Conservation (phyloP, 1,140 invertebrate genomes). For the Trinorchestia longiramus region DNA sequence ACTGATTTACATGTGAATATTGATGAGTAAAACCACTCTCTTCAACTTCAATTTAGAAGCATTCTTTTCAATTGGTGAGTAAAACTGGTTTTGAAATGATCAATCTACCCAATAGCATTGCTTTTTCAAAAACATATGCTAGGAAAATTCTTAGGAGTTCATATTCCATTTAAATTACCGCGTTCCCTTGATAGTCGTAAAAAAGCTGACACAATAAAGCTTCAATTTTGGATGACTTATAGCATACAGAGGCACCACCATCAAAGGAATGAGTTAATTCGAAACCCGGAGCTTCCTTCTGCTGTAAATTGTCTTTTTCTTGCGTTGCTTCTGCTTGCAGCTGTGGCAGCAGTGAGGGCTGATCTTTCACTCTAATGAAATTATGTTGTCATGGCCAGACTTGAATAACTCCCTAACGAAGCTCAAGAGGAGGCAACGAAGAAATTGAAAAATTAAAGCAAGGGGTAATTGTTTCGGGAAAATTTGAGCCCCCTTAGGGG, state of each 20-base stretch:
- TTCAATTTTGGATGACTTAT: neutral
- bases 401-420: conserved; percentile 31
- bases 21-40: no score
- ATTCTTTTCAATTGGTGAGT: no score
- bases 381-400: conserved; percentile 40
- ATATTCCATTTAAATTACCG: neutral
- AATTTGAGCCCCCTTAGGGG: neutral
- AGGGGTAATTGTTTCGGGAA: conserved; percentile 17
- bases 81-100: neutral
- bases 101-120: neutral
- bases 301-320: neutral
- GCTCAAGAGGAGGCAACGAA: neutral
- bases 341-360: neutral
- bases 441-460: conserved; percentile 15
- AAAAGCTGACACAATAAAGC: neutral
- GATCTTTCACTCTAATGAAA: conserved; percentile 42
- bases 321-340: conserved; percentile 22
- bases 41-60: no score
- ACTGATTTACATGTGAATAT: no score
- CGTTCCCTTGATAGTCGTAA: neutral
- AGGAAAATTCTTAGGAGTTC: neutral
- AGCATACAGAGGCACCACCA: neutral
- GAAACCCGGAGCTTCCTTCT: neutral
- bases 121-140: neutral
- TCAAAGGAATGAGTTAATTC: neutral